Evolutionary conservation across 2,797 vertebrate species (phyloP), one percentile per base, ranked within the genome.

Genomic region (Sebastes oblongus): DNA sequence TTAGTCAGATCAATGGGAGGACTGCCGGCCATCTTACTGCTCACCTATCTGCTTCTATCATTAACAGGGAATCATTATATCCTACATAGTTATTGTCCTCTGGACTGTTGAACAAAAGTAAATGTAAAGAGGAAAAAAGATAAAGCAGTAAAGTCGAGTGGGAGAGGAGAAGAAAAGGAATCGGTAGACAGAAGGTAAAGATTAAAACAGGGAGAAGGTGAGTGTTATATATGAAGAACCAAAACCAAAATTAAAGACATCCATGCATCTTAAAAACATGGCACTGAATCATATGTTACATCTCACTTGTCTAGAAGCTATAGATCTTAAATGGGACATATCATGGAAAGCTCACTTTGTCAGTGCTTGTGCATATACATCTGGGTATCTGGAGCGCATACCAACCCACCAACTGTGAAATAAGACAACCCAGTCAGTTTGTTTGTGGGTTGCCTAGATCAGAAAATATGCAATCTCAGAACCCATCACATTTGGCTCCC

Each of bases 1-100:
- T 86, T 77, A 84, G 34, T 52, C 77, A 24, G 36, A 84, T 82
- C 68, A 86, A 54, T 64, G 72, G 65, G 39, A 20, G 18, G 64
- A 59, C 66, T 29, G 24, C 34, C 22, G 2, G 50, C 50, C 67
- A 64, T 72, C 65, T 68, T 9, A 16, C 75, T 11, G 30, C 64
- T 66, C 61, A 55, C 25, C 71, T 76, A 24, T 56, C 66, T 59
- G 60, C 39, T 50, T 50, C 54, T 36, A 4, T 59, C 61, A 65
- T 69, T 59, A 58, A 25, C n/a, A 50, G n/a, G 13, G 12, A 16
- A 16, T 75, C 12, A 29, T 30, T 18, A 62, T 29, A 20, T 54
- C 60, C 24, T 6, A 42, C 14, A 18, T 24, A 52, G 50, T 30
- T 58, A 72, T 70, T 52, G 50, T 14, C 50, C 54, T 59, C 18